Conservation (phyloP, 2,888 invertebrate genomes). For the Deilephila porcellus region DNA sequence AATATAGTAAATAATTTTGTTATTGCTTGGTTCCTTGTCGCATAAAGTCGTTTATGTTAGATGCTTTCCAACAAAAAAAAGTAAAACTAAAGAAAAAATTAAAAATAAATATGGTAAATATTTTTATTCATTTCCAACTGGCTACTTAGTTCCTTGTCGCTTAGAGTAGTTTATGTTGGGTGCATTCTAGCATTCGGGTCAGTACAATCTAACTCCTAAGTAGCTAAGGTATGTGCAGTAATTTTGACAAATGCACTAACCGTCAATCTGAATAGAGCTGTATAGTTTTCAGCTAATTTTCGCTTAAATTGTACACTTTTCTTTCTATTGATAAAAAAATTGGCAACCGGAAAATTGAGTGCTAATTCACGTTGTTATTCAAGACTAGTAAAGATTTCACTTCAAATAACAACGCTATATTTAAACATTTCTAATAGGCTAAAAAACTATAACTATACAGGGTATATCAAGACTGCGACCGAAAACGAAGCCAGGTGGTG, state of each 20-base stretch:
- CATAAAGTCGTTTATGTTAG: background rate
- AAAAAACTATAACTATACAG: too few species aligned
- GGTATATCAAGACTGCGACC: too few species aligned
- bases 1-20: constrained; percentile 27
- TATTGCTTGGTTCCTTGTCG: background rate
- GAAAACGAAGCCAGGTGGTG: too few species aligned
- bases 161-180: background rate
- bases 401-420: too few species aligned
- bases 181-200: background rate
- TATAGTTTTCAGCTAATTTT: too few species aligned
- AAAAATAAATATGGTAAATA: constrained; percentile 35
- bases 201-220: background rate
- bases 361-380: too few species aligned
- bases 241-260: background rate
- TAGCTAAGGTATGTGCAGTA: background rate
- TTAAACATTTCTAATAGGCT: too few species aligned
- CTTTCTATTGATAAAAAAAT: too few species aligned
- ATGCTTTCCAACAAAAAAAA: constrained; percentile 49
- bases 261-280: background rate
- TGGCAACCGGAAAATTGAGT: too few species aligned
- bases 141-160: background rate
- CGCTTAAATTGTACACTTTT: too few species aligned
- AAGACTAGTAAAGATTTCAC: too few species aligned
- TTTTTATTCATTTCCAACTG: background rate
- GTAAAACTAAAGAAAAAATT: constrained; percentile 50